Evolutionary conservation across 1,140 invertebrate species (phyloP), one percentile per base, ranked within the genome.

Genomic region (Macrobrachium nipponense): DNA sequence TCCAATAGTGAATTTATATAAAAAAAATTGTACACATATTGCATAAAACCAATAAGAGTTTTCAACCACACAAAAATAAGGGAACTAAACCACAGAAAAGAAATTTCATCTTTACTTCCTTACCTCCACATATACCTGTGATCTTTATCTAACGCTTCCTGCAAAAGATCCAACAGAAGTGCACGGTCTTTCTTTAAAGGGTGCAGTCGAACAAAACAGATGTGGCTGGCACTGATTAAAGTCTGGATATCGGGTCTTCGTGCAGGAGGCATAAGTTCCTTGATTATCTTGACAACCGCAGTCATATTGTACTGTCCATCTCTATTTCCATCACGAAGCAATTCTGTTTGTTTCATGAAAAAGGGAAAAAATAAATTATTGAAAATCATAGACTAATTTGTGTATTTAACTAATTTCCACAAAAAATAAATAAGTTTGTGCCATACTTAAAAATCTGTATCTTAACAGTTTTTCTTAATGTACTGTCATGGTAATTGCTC

Each of bases 181-280:
- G 66, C 43, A 7, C 84, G 84, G 44, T 86, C 84, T 60, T 86
- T 86, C 68, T 78, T 86, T 23, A 80, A 68, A 36, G 84, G 84
- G 23, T 80, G 84, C 10, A 86, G 60, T 11, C 78, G 77, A 59
- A 20, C 20, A 66, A 80, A 86, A 59, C 84, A 86, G 66, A 36
- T 73, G 18, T 80, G 75, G 18, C 51, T 68, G n/a, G 77, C 75
- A 23, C 7, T 23, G 17, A 86, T 15, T 20, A 86, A 27, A 20
- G 15, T 43, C 51, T 70, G 23, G 23, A 66, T 66, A 14, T 79
- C 51, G 20, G 51, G 17, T 27, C 61, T 20, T 51, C 58, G 18
- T 23, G 27, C n/a, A 23, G 59, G 12, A 43, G 62, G 36, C 17
- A 86, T 36, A 20, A 86, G 68, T 44, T 62, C 68, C 18, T 75